Percentiles rank a stretch among this genome's conserved stretches.
Evolutionary conservation across 1,140 invertebrate species (phyloP).

Genomic region (Calephelis virginiensis): DNA sequence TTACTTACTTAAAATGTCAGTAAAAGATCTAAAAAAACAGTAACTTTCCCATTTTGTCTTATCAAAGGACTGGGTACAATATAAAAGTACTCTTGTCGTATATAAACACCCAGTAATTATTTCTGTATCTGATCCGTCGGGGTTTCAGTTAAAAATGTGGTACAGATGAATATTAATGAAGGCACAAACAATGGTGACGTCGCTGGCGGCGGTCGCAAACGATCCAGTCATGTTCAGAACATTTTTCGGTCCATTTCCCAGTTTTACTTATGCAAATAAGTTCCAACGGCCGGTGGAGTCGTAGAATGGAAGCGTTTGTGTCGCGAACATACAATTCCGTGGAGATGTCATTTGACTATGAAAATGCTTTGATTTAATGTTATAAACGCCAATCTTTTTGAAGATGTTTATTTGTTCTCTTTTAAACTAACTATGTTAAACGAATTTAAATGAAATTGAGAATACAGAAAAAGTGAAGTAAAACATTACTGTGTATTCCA

Average conservation of each 20-base stretch:
- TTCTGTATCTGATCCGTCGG: background rate
- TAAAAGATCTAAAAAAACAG: too few species aligned
- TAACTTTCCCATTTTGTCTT: too few species aligned
- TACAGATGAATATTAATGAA: slow-evolving; percentile 28
- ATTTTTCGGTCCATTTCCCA: slow-evolving; percentile 57
- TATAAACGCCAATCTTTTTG: background rate
- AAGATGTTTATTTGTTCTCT: background rate
- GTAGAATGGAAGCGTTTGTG: slow-evolving; percentile 55
- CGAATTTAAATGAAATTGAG: too few species aligned
- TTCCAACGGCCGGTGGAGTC: slow-evolving; percentile 52
- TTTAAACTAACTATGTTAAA: too few species aligned
- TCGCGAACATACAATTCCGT: slow-evolving; percentile 25
- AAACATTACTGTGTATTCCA: too few species aligned
- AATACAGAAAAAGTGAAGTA: too few species aligned
- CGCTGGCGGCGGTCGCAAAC: slow-evolving; percentile 18
- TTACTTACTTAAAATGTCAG: too few species aligned
- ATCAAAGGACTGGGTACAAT: too few species aligned
- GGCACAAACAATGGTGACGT: slow-evolving; percentile 25
- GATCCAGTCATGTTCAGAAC: slow-evolving; percentile 35
- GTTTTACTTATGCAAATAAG: slow-evolving; percentile 66
- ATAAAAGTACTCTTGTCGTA: background rate
- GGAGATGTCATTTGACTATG: slow-evolving; percentile 24
- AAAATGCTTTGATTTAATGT: background rate
- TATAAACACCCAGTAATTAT: background rate
- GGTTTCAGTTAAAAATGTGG: slow-evolving; percentile 20